These are phyloP conservation scores for Hyposmocoma kahamanoa DNA, from an alignment of 1,140 invertebrate genomes.

Conservation along the genomic window DNA sequence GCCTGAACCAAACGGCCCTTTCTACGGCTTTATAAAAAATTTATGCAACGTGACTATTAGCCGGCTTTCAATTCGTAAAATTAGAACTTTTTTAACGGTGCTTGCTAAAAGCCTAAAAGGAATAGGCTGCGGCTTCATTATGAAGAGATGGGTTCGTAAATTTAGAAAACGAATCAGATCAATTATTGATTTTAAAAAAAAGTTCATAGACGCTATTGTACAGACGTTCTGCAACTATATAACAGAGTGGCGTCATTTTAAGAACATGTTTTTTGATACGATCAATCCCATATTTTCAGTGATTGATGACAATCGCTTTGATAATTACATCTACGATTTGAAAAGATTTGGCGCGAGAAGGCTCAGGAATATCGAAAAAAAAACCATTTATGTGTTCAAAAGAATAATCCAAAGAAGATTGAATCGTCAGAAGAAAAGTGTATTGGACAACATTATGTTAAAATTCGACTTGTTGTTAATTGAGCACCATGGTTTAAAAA, in stretches of 20 bases:
- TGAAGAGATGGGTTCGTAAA: constrained; percentile 16
- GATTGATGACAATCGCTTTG: constrained; percentile 18
- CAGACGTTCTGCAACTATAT: constrained; percentile 17
- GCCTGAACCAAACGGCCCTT: constrained; percentile 17
- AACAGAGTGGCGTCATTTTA: constrained; percentile 10
- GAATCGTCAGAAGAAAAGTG: constrained; percentile 3
- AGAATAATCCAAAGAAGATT: constrained; percentile 15
- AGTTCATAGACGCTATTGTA: constrained; percentile 13
- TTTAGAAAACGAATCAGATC: constrained; percentile 15
- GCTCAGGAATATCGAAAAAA: constrained; percentile 12
- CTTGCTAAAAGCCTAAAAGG: constrained; percentile 17
- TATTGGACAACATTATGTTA: not conserved
- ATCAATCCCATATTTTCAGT: constrained; percentile 24
- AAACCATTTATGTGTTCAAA: constrained; percentile 18
- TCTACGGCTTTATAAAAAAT: constrained; percentile 22
- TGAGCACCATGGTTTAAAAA: too few species aligned
- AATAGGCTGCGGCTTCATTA: constrained; percentile 9
- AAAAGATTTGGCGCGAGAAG: constrained; percentile 15
- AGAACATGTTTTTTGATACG: constrained; percentile 21
- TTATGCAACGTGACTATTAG: constrained; percentile 18
- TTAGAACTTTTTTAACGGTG: constrained; percentile 15
- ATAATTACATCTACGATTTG: constrained; percentile 26
- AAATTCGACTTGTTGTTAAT: not conserved
- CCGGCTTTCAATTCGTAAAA: constrained; percentile 9
- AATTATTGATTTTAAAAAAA: constrained; percentile 9